phyloP scores from a whole-genome alignment of 2,797 vertebrate genomes.

The Nothura maculosa region DNA sequence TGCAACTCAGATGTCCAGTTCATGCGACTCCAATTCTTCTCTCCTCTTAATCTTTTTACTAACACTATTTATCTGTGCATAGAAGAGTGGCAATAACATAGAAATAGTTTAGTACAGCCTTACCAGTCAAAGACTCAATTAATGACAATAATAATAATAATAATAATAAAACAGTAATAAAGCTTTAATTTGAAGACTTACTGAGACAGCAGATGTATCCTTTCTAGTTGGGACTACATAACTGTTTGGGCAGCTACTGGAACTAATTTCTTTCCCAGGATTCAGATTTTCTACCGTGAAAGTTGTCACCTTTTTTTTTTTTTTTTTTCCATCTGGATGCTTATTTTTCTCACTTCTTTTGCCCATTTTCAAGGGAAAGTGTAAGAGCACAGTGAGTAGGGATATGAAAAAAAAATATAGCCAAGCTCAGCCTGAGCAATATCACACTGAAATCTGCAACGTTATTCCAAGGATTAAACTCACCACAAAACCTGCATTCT shows the following conservation, averaged over 20 bases:
- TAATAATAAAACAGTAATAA: background rate
- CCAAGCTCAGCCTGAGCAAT: slow-evolving; percentile 20
- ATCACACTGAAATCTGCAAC: slow-evolving; percentile 57
- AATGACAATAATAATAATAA: background rate
- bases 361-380: background rate
- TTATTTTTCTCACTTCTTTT: background rate
- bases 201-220: background rate
- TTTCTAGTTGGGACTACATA: background rate
- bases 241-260: slow-evolving; percentile 25
- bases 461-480: slow-evolving; percentile 55
- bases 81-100: background rate
- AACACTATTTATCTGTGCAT: background rate
- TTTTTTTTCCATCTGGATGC: background rate
- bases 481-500: slow-evolving; percentile 64
- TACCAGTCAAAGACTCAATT: background rate
- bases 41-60: background rate
- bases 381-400: background rate
- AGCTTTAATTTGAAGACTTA: background rate
- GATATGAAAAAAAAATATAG: background rate
- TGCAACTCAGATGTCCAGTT: slow-evolving; percentile 74
- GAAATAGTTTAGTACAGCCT: background rate
- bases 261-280: slow-evolving; percentile 19
- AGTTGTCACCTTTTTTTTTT: background rate
- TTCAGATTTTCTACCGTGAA: slow-evolving; percentile 14
- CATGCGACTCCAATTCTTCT: slow-evolving; percentile 42